Evolutionary conservation across 1,140 invertebrate genomes (phyloP).

Genomic region (Yoshiicerus persimilis): DNA sequence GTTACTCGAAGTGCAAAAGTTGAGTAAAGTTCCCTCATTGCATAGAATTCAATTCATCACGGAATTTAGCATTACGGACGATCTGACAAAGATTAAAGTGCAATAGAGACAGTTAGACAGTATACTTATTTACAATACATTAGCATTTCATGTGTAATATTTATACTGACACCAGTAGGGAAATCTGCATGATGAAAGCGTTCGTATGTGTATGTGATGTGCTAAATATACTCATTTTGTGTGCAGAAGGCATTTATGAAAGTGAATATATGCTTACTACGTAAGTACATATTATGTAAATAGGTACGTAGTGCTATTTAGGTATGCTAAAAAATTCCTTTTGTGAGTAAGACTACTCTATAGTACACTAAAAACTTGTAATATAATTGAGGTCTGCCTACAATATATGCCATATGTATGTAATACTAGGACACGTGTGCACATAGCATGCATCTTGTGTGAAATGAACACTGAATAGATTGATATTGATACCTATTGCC

Average conservation of each 20-base stretch:
- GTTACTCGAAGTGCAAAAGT: background rate
- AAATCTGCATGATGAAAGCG: too few species aligned
- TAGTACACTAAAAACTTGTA: too few species aligned
- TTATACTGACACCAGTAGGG: background rate
- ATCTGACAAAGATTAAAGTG: background rate
- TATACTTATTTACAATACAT: background rate
- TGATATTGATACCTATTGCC: too few species aligned
- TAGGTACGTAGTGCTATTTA: background rate
- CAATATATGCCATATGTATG: too few species aligned
- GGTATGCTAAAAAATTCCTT: background rate
- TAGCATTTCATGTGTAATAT: background rate
- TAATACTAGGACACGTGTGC: too few species aligned
- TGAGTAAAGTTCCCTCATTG: background rate
- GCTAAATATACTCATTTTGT: background rate
- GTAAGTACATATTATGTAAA: background rate
- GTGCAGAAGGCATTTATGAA: background rate
- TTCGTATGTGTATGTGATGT: too few species aligned
- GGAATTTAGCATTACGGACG: background rate
- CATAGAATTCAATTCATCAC: background rate
- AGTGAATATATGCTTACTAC: background rate
- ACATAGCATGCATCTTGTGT: too few species aligned
- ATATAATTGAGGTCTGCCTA: too few species aligned
- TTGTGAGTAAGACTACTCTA: background rate
- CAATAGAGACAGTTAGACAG: background rate
- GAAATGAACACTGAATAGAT: too few species aligned